Percentiles rank a stretch among this genome's conserved stretches.
These are phyloP conservation scores for Vireo griseus DNA, from an alignment of 2,797 vertebrate genomes.

Conservation along the genomic window DNA sequence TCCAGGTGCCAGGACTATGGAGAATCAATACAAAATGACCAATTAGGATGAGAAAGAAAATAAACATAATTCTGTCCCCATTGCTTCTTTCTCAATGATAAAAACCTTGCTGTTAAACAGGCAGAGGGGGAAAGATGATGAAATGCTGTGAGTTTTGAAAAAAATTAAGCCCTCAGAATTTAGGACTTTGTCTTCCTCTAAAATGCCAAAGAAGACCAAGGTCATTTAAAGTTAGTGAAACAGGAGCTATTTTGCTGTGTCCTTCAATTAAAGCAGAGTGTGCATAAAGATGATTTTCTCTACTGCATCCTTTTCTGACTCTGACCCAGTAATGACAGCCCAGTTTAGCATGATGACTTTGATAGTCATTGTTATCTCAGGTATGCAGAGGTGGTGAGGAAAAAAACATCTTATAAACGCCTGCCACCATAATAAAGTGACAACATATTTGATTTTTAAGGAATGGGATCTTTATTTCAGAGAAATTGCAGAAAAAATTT, in stretches of 20 bases:
- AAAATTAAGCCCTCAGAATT: not conserved
- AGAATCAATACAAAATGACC: slow-evolving; percentile 1
- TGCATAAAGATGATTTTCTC: not conserved
- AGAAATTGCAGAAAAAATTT: not conserved
- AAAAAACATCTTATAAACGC: not conserved
- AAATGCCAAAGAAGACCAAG: not conserved
- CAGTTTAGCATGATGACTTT: not conserved
- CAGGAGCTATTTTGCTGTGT: not conserved
- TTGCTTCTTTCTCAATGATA: not conserved
- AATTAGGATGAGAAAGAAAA: not conserved
- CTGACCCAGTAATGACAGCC: not conserved
- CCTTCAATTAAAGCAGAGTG: not conserved
- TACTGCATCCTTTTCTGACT: not conserved
- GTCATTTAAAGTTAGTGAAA: not conserved
- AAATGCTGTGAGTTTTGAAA: not conserved
- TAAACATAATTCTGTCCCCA: not conserved
- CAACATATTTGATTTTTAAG: not conserved
- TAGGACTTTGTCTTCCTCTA: not conserved
- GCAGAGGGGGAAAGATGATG: not conserved
- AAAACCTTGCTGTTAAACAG: not conserved
- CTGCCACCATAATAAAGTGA: not conserved
- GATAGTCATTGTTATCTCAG: not conserved
- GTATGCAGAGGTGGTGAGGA: not conserved
- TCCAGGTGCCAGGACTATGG: not conserved
- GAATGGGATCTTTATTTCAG: not conserved